Conservation (phyloP, 2,888 invertebrate species). For the Drosophila prolongata region DNA sequence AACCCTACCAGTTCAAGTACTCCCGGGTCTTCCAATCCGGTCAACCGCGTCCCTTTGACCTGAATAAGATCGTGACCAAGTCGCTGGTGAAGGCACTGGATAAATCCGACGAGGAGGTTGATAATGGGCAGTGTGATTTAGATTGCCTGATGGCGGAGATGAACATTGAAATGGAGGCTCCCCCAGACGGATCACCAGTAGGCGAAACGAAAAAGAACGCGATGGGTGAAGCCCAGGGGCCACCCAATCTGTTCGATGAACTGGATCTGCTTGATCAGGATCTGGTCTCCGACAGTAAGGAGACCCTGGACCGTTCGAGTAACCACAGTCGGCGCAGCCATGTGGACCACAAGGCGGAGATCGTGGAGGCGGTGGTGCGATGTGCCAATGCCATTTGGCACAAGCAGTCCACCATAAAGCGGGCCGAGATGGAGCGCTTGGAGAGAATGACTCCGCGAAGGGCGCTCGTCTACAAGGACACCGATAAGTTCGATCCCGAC, state of each 20-base stretch:
- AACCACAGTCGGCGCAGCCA: constrained; percentile 50
- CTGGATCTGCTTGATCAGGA: neutral
- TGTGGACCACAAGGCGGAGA: constrained; percentile 48
- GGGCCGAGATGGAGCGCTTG: constrained; percentile 41
- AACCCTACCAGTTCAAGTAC: constrained; percentile 67
- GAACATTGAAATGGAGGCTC: neutral
- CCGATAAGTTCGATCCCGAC: constrained; percentile 58
- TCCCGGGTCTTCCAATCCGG: constrained; percentile 60
- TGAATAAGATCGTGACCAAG: constrained; percentile 35
- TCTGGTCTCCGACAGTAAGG: constrained; percentile 37
- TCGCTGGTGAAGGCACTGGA: constrained; percentile 48
- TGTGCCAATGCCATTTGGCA: constrained; percentile 62
- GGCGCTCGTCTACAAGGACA: neutral
- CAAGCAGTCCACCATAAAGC: constrained; percentile 40
- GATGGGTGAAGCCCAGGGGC: neutral
- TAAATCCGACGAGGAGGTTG: neutral
- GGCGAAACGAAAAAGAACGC: neutral
- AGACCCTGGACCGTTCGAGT: constrained; percentile 49
- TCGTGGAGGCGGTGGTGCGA: constrained; percentile 57
- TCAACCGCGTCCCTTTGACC: constrained; percentile 34
- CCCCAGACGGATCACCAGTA: neutral
- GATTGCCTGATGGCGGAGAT: neutral
- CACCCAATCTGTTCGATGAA: neutral
- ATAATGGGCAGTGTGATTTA: fast-evolving
- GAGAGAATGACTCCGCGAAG: constrained; percentile 1